phyloP scores from a whole-genome alignment of 1,140 invertebrate species.

The Ceratoteleas bidentatus region DNA sequence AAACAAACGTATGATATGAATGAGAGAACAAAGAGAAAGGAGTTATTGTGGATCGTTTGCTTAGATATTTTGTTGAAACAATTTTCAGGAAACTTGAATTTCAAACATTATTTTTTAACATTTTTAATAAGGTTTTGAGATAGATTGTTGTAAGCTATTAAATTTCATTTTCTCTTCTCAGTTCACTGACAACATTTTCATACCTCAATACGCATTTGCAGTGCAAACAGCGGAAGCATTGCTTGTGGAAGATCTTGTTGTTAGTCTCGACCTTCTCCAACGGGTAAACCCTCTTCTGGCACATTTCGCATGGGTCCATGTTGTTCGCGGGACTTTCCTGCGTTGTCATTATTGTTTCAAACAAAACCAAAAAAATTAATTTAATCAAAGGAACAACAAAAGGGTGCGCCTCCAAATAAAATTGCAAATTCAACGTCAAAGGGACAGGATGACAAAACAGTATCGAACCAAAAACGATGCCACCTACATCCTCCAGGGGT shows the following conservation, averaged over 20 bases:
- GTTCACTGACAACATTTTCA: constrained; percentile 27
- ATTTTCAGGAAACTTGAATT: too few species aligned
- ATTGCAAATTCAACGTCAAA: constrained; percentile 56
- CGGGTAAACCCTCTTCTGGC: constrained; percentile 89
- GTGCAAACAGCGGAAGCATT: constrained; percentile 90
- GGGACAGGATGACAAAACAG: not conserved
- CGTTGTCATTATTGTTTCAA: constrained; percentile 65
- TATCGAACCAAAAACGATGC: not conserved
- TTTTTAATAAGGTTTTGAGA: too few species aligned
- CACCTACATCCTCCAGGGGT: too few species aligned
- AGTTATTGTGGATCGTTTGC: too few species aligned
- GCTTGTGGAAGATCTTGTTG: constrained; percentile 88
- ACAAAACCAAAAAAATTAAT: constrained; percentile 18
- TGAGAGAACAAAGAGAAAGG: too few species aligned
- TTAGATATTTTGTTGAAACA: too few species aligned
- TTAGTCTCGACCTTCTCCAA: constrained; percentile 90
- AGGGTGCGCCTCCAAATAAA: constrained; percentile 45
- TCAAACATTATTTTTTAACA: too few species aligned
- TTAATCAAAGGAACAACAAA: constrained; percentile 45
- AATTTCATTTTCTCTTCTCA: too few species aligned
- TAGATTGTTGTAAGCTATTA: too few species aligned
- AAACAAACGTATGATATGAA: too few species aligned
- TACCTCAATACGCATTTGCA: constrained; percentile 90
- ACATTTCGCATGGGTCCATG: constrained; percentile 86
- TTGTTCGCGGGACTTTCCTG: constrained; percentile 82